Percentiles rank a stretch among this genome's conserved stretches.
Evolutionary conservation across 2,797 vertebrate species (phyloP).

Genomic region (Pelochelys cantorii): DNA sequence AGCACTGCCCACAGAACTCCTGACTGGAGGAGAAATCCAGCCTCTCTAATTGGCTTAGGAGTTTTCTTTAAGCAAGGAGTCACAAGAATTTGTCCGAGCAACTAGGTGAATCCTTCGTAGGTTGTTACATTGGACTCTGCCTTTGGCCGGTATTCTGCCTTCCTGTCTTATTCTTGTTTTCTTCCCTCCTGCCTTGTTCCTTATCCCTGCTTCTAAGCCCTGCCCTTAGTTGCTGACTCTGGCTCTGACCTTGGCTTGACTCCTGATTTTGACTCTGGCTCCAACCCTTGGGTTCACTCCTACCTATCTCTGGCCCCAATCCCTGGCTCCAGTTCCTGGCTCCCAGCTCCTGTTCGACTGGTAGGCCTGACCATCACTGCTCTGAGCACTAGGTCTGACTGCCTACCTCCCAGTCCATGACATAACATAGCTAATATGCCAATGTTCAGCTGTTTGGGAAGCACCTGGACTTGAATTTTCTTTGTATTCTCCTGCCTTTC

Average conservation of each 20-base stretch:
- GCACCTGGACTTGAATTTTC: conserved; percentile 38
- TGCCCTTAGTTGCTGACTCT: background rate
- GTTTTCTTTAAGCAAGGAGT: background rate
- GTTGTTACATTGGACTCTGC: background rate
- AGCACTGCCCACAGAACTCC: background rate
- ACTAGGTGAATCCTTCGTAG: background rate
- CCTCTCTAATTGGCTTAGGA: background rate
- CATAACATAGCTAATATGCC: background rate
- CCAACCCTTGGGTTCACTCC: too few relatives aligned
- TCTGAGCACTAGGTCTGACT: background rate
- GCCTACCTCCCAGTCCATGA: background rate
- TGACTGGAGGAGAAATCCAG: background rate
- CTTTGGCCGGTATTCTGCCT: background rate
- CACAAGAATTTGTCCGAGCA: background rate
- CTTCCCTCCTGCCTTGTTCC: background rate
- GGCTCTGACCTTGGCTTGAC: background rate
- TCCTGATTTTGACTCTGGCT: background rate
- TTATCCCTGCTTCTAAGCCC: background rate
- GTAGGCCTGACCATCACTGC: background rate
- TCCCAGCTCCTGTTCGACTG: background rate
- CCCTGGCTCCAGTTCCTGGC: background rate
- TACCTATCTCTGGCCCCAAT: too few relatives aligned
- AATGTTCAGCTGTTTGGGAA: background rate
- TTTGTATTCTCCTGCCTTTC: conserved; percentile 29
- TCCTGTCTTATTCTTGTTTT: background rate